Base-by-base conservation (phyloP, 2,888 invertebrate genomes). In the Ceriagrion tenellum region DNA sequence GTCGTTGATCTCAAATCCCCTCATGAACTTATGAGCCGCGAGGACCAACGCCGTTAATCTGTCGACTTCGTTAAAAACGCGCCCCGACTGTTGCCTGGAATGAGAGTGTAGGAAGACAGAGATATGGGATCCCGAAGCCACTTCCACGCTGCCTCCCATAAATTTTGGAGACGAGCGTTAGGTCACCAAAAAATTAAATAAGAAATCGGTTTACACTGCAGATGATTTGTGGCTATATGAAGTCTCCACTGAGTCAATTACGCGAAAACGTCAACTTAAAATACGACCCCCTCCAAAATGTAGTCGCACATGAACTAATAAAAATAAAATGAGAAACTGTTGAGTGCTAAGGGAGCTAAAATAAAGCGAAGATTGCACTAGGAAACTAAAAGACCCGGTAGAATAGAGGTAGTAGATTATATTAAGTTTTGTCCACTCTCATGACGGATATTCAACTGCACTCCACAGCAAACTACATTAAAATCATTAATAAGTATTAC, bases 31-130 rank as follows among this genome's bases (percentile, higher is more conserved):
- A 89, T 55, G 55, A 89, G n/a, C 12, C 89, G 55, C 89, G 40
- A n/a, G 55, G 89, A 89, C 55, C 89, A 20, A 6, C 55, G 89
- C 55, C 89, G 89, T 89, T 89, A 89, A 89, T 89, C 89, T 89
- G 89, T 89, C 89, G 89, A 55, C 89, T 55, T 89, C 55, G 89
- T 55, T 89, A 47, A 55, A 89, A 47, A 55, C 89, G 89, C n/a
- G n/a, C 55, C n/a, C 8, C 55, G 55, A 55, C 55, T 47, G 55
- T 47, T 13, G 26, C 40, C 23, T 16, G 55, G n/a, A 89, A 89
- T 47, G 89, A n/a, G n/a, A 89, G 47, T 3, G 55, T 12, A 8
- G 55, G 89, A 89, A 55, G 47, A 89, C 55, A 55, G 47, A 89
- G 55, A 89, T 89, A 89, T 89, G 89, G 55, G 88, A 88, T 47